Conservation (phyloP, 2,888 invertebrate genomes). For the Panorpa germanica region DNA sequence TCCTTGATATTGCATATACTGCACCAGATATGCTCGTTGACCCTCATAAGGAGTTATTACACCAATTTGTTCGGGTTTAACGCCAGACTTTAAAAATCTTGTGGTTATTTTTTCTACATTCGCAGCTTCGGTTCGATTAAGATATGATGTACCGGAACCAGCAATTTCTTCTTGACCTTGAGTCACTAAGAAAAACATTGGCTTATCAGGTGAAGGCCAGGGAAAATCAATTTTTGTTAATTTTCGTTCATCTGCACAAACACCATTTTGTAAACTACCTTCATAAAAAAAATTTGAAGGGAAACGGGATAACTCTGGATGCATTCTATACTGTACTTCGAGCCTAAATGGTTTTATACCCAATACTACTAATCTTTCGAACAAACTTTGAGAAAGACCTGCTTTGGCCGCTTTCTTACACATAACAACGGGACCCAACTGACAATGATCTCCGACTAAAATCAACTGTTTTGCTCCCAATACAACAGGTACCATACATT, state of each 20-base stretch:
- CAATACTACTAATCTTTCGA: conserved; percentile 90
- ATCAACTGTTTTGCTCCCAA: conserved; percentile 93
- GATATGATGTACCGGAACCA: conserved; percentile 93
- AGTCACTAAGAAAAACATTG: conserved; percentile 98
- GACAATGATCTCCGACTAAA: conserved; percentile 97
- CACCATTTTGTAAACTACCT: conserved; percentile 96
- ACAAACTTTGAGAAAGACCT: conserved; percentile 90
- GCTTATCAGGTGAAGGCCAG: conserved; percentile 91
- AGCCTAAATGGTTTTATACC: conserved; percentile 93
- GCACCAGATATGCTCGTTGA: conserved; percentile 90
- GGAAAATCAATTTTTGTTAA: conserved; percentile 86
- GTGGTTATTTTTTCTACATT: conserved; percentile 98
- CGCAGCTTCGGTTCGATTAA: conserved; percentile 96
- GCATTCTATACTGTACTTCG: conserved; percentile 98
- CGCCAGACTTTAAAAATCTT: conserved; percentile 80
- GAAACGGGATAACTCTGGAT: conserved; percentile 91
- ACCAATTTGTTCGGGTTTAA: conserved; percentile 95
- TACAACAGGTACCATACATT: conserved; percentile 98
- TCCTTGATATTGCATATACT: conserved; percentile 98
- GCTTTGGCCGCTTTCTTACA: conserved; percentile 97
- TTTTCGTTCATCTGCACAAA: conserved; percentile 88
- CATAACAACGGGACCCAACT: conserved; percentile 97
- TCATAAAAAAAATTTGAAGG: conserved; percentile 99
- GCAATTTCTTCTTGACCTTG: conserved; percentile 98
- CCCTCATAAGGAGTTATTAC: conserved; percentile 99